phyloP scores from a whole-genome alignment of 2,113 vertebrate genomes.

The Cichladusa arquata region DNA sequence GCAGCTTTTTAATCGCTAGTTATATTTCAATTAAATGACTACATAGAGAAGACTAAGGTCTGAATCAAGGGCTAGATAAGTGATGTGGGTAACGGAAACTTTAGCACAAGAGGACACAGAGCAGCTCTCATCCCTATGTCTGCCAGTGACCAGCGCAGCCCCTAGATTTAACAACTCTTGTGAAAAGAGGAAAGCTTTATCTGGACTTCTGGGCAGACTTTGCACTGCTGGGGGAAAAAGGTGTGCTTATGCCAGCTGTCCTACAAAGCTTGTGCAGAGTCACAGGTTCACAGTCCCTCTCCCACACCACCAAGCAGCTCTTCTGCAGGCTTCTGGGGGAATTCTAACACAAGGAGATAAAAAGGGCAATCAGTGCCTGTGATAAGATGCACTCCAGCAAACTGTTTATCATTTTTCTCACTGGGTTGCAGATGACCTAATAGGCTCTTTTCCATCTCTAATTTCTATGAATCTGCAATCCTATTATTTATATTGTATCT shows the following conservation, averaged over 20 bases:
- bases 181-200: not conserved
- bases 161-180: not conserved
- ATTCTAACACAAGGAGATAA: not conserved
- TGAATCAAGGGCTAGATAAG: not conserved
- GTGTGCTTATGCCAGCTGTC: not conserved
- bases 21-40: not conserved
- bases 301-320: not conserved
- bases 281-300: not conserved
- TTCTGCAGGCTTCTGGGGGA: not conserved
- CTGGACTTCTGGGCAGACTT: not conserved
- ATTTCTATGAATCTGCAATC: slow-evolving; percentile 63
- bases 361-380: slow-evolving; percentile 1
- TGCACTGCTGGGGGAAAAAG: rapidly evolving
- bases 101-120: not conserved
- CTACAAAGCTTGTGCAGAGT: not conserved
- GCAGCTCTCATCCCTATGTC: not conserved
- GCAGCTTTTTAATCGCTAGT: not conserved
- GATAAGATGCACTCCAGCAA: slow-evolving; percentile 35
- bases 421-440: slow-evolving; percentile 42
- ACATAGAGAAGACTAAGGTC: not conserved
- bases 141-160: not conserved
- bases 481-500: slow-evolving; percentile 63
- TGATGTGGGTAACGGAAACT: not conserved
- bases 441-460: slow-evolving; percentile 56
- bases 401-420: slow-evolving; percentile 33